A percentile compares a stretch with the other conserved stretches of the same genome.
Conservation (phyloP, 53 echinoderm and acorn worm genomes). For the Antedon mediterranea region DNA sequence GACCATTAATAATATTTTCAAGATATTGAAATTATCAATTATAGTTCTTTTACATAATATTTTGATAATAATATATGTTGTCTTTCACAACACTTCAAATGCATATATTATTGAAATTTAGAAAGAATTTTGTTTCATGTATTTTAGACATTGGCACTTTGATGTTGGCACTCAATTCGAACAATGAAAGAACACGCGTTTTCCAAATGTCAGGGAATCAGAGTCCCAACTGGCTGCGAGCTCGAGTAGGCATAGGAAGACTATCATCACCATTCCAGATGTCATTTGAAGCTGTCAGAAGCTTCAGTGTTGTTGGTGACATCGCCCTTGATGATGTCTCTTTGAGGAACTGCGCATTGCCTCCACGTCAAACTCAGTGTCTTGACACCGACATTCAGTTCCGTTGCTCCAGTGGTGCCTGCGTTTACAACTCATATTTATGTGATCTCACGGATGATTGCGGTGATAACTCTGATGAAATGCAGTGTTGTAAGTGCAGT, state of each 20-base stretch:
- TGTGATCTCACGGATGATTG: conserved; percentile 59
- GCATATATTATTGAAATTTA: no score
- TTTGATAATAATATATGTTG: no score
- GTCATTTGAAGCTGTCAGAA: conserved; percentile 33
- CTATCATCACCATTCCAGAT: conserved; percentile 37
- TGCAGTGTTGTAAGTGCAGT: conserved; percentile 17
- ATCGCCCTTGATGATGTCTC: conserved; percentile 50
- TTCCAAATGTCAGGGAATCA: conserved; percentile 45
- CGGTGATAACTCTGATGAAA: conserved; percentile 47
- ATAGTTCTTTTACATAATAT: no score
- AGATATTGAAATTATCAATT: no score
- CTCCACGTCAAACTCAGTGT: neutral
- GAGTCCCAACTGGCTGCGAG: conserved; percentile 44
- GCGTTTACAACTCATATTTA: conserved; percentile 11
- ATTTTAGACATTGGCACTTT: neutral
- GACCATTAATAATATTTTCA: no score
- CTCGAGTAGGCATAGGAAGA: conserved; percentile 41
- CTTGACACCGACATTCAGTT: conserved; percentile 27
- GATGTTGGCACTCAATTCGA: neutral
- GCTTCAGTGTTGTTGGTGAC: conserved; percentile 45
- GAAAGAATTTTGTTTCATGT: no score
- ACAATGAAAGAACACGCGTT: neutral
- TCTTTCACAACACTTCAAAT: no score
- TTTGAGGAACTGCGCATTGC: neutral
- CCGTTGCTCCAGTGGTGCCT: conserved; percentile 30